These are phyloP conservation scores for Aphodius granarius DNA, from an alignment of 2,888 invertebrate genomes.

Conservation along the genomic window DNA sequence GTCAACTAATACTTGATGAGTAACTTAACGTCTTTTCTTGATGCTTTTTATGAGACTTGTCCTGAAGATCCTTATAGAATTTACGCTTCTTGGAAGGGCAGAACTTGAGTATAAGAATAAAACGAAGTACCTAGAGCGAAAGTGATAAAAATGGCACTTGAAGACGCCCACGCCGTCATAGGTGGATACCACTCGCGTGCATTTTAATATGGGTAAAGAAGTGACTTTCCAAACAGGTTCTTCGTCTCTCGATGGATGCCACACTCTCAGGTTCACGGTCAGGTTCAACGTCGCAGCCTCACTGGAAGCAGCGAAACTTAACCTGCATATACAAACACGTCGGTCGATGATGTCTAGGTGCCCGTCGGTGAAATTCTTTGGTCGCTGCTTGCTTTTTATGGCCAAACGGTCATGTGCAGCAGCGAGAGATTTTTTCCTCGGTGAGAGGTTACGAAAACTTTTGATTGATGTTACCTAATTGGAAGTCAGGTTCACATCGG, in stretches of 20 bases:
- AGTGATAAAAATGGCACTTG: background rate
- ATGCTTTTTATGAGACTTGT: no score
- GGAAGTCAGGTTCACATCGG: background rate
- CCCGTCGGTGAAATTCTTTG: background rate
- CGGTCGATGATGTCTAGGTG: background rate
- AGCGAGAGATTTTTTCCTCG: background rate
- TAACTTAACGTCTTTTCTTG: no score
- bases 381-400: background rate
- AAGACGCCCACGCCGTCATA: background rate
- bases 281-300: background rate
- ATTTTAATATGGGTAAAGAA: background rate
- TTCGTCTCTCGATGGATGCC: background rate
- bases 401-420: background rate
- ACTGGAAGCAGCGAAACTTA: background rate
- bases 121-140: background rate
- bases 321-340: background rate
- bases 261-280: background rate
- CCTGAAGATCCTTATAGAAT: background rate
- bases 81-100: background rate
- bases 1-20: no score
- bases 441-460: background rate
- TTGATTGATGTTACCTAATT: background rate
- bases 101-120: background rate
- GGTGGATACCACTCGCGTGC: background rate
- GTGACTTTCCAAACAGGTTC: background rate